Conservation (phyloP, 2,888 invertebrate genomes). For the Chorisops tibialis region DNA sequence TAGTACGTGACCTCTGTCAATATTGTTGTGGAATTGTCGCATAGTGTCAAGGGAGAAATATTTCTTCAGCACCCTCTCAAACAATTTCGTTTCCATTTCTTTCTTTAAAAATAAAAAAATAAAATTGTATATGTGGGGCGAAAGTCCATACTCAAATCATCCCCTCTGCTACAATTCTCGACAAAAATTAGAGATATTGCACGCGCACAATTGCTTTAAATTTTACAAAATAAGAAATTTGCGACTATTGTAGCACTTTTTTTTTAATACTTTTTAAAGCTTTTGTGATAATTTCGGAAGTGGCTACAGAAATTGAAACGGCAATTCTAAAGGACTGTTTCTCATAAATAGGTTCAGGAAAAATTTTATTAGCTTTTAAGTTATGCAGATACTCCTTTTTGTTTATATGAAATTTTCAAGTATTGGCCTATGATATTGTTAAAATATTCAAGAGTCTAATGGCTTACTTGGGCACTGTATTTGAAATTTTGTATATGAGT, state of each 20-base stretch:
- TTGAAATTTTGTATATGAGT: too few species aligned
- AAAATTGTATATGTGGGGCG: not conserved
- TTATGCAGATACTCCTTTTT: too few species aligned
- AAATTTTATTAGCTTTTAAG: too few species aligned
- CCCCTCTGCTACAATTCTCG: not conserved
- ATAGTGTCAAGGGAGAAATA: constrained; percentile 31
- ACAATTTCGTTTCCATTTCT: not conserved
- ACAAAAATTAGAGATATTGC: constrained; percentile 25
- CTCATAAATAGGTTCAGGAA: too few species aligned
- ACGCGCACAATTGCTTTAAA: constrained; percentile 31
- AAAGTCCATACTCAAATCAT: not conserved
- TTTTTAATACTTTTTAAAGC: not conserved
- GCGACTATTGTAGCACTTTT: not conserved
- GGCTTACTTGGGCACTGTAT: too few species aligned
- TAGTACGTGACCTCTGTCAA: constrained; percentile 34
- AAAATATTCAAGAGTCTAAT: too few species aligned
- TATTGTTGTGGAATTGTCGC: constrained; percentile 24
- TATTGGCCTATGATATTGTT: too few species aligned
- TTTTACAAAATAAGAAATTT: constrained; percentile 12
- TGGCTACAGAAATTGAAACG: too few species aligned
- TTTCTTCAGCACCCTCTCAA: constrained; percentile 15
- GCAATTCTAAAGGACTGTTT: too few species aligned
- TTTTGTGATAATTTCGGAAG: too few species aligned
- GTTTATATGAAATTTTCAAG: too few species aligned
- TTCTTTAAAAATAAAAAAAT: not conserved